A percentile compares a stretch with the other conserved stretches of the same genome.
phyloP scores from a whole-genome alignment of 2,888 invertebrate genomes.

The Nomada fabriciana region DNA sequence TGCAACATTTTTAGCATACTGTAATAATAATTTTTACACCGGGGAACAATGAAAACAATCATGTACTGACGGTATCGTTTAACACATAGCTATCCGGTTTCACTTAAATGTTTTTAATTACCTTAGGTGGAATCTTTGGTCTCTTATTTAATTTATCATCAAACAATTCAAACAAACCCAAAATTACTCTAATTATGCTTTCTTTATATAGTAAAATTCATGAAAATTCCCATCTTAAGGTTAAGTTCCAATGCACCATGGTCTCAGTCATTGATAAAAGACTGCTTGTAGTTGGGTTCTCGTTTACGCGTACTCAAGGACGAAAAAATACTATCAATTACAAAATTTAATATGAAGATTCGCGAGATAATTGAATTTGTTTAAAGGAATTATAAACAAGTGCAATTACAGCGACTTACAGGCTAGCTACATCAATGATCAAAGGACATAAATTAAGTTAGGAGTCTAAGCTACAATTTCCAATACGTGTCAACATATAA shows the following conservation, averaged over 20 bases:
- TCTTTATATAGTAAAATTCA: not conserved
- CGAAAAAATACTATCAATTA: not conserved
- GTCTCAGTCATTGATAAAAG: slow-evolving; percentile 10
- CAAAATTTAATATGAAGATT: too few relatives aligned
- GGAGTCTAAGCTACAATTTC: too few relatives aligned
- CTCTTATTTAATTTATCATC: not conserved
- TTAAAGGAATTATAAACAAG: too few relatives aligned
- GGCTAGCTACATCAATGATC: not conserved
- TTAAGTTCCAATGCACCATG: slow-evolving; percentile 48
- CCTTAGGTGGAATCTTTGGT: too few relatives aligned
- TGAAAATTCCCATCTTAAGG: slow-evolving; percentile 6
- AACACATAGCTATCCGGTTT: not conserved
- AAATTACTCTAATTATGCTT: slow-evolving; percentile 6
- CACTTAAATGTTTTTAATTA: too few relatives aligned
- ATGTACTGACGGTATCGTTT: not conserved
- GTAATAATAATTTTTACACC: slow-evolving; percentile 62
- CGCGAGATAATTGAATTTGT: too few relatives aligned
- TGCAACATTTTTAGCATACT: slow-evolving; percentile 74
- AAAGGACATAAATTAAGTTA: too few relatives aligned
- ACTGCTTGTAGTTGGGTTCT: not conserved
- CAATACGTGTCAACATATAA: too few relatives aligned
- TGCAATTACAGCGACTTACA: too few relatives aligned
- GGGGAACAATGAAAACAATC: not conserved
- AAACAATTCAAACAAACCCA: not conserved
- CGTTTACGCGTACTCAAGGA: not conserved